A percentile compares a stretch with the other conserved stretches of the same genome.
These are phyloP conservation scores for Hypocryptadius cinnamomeus DNA, from an alignment of 2,113 vertebrate genomes.

Conservation along the genomic window DNA sequence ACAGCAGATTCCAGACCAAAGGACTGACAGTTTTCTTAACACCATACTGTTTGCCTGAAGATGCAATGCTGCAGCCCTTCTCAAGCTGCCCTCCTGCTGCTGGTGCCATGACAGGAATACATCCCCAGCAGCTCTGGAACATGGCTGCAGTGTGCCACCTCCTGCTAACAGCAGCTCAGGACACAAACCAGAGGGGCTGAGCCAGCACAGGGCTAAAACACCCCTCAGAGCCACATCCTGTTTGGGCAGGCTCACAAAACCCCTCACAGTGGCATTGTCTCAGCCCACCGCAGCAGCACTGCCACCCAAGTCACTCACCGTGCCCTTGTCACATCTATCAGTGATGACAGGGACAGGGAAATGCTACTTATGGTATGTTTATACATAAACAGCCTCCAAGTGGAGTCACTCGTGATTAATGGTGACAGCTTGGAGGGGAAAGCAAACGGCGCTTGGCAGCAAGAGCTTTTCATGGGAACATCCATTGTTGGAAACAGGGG, in stretches of 20 bases:
- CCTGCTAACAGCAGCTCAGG: background rate
- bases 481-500: background rate
- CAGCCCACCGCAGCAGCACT: background rate
- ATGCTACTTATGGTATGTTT: background rate
- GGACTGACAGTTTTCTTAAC: background rate
- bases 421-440: constrained; percentile 23
- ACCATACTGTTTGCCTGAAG: background rate
- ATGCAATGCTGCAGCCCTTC: background rate
- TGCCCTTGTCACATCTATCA: background rate
- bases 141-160: background rate
- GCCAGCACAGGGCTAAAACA: background rate
- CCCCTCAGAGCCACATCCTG: background rate
- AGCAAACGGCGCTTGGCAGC: background rate
- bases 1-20: background rate
- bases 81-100: background rate
- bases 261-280: background rate
- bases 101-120: background rate
- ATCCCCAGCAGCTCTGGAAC: background rate
- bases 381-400: constrained; percentile 10
- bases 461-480: background rate
- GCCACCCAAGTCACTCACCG: background rate
- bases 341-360: background rate
- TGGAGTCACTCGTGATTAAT: background rate
- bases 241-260: background rate
- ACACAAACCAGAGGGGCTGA: background rate